Percentiles rank a stretch among this genome's conserved stretches.
Evolutionary conservation across 2,113 vertebrate genomes (phyloP).

Genomic region (Urocitellus parryii): DNA sequence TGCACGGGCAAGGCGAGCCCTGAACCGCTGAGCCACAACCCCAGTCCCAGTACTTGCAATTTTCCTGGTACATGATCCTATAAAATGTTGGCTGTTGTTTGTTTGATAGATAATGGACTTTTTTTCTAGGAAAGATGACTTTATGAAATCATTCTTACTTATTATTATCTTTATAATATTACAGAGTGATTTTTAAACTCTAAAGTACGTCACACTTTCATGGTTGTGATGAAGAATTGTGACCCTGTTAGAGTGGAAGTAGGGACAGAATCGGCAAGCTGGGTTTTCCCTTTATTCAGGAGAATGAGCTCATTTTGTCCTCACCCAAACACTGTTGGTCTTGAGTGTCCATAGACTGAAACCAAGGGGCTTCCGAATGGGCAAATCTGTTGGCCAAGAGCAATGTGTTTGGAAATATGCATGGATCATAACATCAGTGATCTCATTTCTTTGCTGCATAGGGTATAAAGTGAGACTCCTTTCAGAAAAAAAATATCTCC

Average conservation of each 20-base stretch:
- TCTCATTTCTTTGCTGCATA: not conserved
- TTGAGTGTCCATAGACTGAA: not conserved
- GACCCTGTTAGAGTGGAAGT: not conserved
- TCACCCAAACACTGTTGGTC: not conserved
- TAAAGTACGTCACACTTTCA: not conserved
- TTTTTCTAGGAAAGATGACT: not conserved
- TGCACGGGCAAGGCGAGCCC: no score
- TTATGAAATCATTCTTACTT: conserved; percentile 6
- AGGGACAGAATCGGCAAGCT: not conserved
- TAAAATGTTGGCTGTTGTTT: not conserved
- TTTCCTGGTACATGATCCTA: accelerated
- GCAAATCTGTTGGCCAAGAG: not conserved
- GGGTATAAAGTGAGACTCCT: not conserved
- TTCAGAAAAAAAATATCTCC: not conserved
- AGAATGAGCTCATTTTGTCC: conserved; percentile 36
- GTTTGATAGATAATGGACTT: not conserved
- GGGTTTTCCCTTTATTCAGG: not conserved
- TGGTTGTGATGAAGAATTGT: not conserved
- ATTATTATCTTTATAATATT: not conserved
- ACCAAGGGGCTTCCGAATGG: not conserved
- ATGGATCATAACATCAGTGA: not conserved
- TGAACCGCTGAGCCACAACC: no score
- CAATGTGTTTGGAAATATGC: not conserved
- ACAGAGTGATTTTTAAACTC: not conserved
- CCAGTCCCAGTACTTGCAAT: not conserved